A percentile compares a stretch with the other conserved stretches of the same genome.
Evolutionary conservation across 2,888 invertebrate genomes (phyloP).

Genomic region (Eupithecia vulgata): DNA sequence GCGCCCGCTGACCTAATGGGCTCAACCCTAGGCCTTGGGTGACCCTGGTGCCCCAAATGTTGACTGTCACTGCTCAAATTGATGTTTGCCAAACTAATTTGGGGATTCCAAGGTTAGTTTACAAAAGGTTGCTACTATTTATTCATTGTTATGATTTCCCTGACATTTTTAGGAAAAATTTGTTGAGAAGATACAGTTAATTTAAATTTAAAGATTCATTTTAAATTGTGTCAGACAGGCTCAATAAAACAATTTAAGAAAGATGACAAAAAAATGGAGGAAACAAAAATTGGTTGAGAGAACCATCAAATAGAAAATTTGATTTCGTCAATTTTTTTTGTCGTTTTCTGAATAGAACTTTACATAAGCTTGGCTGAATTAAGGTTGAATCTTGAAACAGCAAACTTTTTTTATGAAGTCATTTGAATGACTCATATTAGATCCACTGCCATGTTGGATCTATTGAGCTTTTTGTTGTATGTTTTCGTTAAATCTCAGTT

Average conservation of each 20-base stretch:
- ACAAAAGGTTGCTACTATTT: constrained; percentile 12
- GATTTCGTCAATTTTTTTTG: background rate
- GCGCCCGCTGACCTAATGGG: constrained; percentile 65
- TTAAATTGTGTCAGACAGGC: background rate
- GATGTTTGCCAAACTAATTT: constrained; percentile 47
- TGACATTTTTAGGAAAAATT: background rate
- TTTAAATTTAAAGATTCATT: background rate
- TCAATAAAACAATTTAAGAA: background rate
- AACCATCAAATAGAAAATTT: background rate
- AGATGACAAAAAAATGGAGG: background rate
- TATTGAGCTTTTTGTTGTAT: background rate
- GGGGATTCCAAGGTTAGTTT: constrained; percentile 14
- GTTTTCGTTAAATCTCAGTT: constrained; percentile 1
- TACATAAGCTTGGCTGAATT: background rate
- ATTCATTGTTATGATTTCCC: background rate
- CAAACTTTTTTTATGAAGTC: background rate
- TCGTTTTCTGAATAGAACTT: background rate
- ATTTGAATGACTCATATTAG: background rate
- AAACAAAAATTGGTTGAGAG: background rate
- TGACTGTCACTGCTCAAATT: constrained; percentile 52
- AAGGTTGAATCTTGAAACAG: background rate
- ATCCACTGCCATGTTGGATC: background rate
- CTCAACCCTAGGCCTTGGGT: constrained; percentile 55
- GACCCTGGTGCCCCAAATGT: constrained; percentile 67
- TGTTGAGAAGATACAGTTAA: background rate